Base-by-base conservation (phyloP, 2,797 vertebrate species). In the Eremophila alpestris region DNA sequence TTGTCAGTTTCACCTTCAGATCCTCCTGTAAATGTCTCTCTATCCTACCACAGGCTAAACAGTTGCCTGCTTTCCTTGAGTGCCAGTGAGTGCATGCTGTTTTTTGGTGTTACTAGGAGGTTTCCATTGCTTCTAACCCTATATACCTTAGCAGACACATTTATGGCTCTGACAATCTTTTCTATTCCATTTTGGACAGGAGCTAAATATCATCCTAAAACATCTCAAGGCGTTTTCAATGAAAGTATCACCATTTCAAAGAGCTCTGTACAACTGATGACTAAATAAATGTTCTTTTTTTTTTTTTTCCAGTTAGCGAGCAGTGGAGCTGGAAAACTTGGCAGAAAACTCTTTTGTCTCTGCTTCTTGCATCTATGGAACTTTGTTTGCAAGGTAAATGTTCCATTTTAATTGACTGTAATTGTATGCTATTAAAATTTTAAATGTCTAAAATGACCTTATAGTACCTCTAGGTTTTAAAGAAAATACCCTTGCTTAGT, bases 321-420 rank as follows among this genome's bases (percentile, higher is more conserved):
- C 67, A 82, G 49, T 62, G 48, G 58, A 83, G 17, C 45, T 38
- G 69, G 46, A 93, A 71, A 55, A 49, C 40, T 78, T 80, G 34
- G 15, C 65, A 83, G 74, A 90, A 88, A 91, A 48, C 34, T 89
- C 26, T 74, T 51, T 46, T 78, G 32, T 16, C 55, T 80, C 94
- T 96, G 59, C 86, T 67, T 70, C 34, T 60, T 93, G 13, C 81
- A n/a, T 78, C 87, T 22, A 5, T 84, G 87, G 90, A 96, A 54
- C 76, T 81, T 91, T 56, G 70, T 82, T 85, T 85, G 54, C 59
- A 85, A 97, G 97, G 98, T 98, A 98, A 97, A 60, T 48, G 5
- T 32, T 94, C 22, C 40, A 29, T 85, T 90, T 88, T 83, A 94
- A 49, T 65, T 83, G 32, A 67, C 38, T 88, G 5, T 32, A 84